Conservation (phyloP, 2,888 invertebrate genomes). For the Balanococcus diminutus region DNA sequence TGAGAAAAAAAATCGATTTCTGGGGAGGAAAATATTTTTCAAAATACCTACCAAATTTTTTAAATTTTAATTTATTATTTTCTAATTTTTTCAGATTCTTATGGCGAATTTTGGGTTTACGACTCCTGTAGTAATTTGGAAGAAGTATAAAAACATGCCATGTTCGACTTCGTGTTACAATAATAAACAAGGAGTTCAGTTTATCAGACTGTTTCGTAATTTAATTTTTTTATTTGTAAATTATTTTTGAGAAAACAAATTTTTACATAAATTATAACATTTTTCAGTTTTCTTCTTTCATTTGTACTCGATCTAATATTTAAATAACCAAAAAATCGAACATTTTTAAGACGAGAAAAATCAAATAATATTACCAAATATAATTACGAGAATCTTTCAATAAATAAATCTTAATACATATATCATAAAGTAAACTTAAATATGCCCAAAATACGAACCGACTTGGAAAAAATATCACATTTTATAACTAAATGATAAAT, state of each 20-base stretch:
- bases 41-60: too few species aligned
- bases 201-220: background rate
- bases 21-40: too few species aligned
- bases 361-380: background rate
- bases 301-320: too few species aligned
- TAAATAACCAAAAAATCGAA: background rate
- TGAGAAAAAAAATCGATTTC: too few species aligned
- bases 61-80: background rate
- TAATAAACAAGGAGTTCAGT: background rate
- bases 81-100: background rate
- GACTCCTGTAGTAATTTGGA: background rate
- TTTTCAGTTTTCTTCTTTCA: background rate
- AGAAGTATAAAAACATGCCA: background rate
- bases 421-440: background rate
- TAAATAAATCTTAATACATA: background rate
- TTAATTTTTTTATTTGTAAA: background rate
- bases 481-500: background rate
- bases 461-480: background rate
- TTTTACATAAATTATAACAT: background rate
- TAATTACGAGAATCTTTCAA: background rate
- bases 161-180: background rate
- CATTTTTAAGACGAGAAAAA: background rate
- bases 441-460: background rate
- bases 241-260: background rate
- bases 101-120: constrained; percentile 20